Percentiles rank a stretch among this genome's conserved stretches.
Evolutionary conservation across 2,797 vertebrate genomes (phyloP).

Genomic region (Natrix natrix): DNA sequence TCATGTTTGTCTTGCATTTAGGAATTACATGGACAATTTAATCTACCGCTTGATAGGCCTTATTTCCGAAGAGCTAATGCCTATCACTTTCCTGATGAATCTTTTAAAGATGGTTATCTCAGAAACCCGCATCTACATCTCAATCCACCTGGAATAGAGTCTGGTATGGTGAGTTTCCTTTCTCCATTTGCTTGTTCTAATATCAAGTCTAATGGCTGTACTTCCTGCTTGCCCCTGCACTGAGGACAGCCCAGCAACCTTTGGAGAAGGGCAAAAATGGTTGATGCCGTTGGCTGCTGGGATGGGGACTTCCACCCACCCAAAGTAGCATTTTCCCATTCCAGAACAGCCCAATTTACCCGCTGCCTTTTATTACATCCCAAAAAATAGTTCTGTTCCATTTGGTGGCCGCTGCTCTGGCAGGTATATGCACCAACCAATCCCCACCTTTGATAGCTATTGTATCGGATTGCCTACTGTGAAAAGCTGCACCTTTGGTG

Average conservation of each 20-base stretch:
- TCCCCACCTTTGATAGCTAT: background rate
- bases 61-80: constrained; percentile 88
- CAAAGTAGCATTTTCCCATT: background rate
- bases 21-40: constrained; percentile 85
- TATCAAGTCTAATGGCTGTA: background rate
- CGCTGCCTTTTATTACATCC: background rate
- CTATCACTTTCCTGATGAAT: constrained; percentile 88
- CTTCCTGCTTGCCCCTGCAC: background rate
- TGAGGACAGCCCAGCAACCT: background rate
- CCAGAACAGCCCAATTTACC: background rate
- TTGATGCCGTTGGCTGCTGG: background rate
- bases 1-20: constrained; percentile 60
- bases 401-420: background rate
- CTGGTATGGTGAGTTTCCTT: constrained; percentile 77
- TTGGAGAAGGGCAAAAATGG: background rate
- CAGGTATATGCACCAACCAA: background rate
- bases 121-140: constrained; percentile 86
- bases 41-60: constrained; percentile 82
- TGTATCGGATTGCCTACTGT: background rate
- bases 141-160: constrained; percentile 78
- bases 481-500: background rate
- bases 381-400: background rate
- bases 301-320: background rate
- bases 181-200: background rate
- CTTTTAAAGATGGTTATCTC: constrained; percentile 88